Percentiles rank a stretch among this genome's conserved stretches.
Conservation (phyloP, 2,888 invertebrate genomes). For the Monopis laevigella region DNA sequence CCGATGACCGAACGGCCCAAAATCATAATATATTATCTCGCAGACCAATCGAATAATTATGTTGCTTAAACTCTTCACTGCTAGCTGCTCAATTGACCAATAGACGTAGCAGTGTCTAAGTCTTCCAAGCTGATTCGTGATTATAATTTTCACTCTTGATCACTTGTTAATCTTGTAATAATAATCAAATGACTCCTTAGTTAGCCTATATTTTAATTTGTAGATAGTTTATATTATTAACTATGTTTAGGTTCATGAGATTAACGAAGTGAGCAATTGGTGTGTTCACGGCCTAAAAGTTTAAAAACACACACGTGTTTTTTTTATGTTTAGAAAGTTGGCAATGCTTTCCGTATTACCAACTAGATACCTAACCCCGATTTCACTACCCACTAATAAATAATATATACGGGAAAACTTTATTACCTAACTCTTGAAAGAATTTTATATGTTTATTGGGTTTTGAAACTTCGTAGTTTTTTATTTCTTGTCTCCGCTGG, state of each 20-base stretch:
- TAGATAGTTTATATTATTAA: constrained; percentile 4
- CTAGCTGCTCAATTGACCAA: constrained; percentile 58
- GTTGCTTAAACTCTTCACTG: constrained; percentile 34
- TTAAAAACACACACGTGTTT: no score
- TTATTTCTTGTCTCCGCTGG: no score
- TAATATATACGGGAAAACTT: no score
- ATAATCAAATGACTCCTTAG: constrained; percentile 9
- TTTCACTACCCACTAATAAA: no score
- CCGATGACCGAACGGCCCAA: constrained; percentile 51
- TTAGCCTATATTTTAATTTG: constrained; percentile 8
- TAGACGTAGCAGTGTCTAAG: constrained; percentile 41
- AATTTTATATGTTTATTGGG: no score
- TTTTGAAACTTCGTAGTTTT: no score
- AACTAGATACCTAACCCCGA: no score
- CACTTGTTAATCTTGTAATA: constrained; percentile 4
- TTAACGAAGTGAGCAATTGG: no score
- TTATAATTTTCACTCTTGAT: not conserved
- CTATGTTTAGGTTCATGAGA: not conserved
- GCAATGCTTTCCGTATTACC: no score
- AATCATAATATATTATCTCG: not conserved
- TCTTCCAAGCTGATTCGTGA: constrained; percentile 35
- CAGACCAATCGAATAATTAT: not conserved
- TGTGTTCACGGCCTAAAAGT: no score
- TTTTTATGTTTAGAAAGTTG: no score
- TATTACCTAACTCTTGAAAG: no score